phyloP scores from a whole-genome alignment of 2,113 vertebrate species.

The Spermophilus dauricus region DNA sequence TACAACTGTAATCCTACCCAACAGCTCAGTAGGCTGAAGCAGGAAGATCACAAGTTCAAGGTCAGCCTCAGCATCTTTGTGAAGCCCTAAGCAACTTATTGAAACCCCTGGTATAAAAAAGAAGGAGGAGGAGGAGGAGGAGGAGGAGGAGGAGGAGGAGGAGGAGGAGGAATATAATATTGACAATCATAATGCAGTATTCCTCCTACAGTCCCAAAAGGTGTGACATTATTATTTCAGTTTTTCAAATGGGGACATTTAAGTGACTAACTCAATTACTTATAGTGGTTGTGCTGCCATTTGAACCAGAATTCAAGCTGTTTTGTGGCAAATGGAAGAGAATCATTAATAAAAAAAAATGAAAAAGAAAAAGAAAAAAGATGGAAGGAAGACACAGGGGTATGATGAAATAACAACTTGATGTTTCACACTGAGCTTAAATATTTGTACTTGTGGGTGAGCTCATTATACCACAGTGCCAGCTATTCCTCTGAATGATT shows the following conservation, averaged over 20 bases:
- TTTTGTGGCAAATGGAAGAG: background rate
- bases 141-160: too few relatives aligned
- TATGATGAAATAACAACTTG: background rate
- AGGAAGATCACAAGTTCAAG: too few relatives aligned
- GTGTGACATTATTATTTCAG: background rate
- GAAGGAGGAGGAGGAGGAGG: too few relatives aligned
- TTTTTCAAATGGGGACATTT: background rate
- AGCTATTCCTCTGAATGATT: background rate
- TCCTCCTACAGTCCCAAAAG: background rate
- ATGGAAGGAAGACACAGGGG: background rate
- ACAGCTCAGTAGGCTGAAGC: too few relatives aligned
- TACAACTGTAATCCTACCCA: too few relatives aligned
- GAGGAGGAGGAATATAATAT: background rate
- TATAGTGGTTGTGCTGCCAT: background rate
- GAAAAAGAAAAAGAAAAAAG: constrained; percentile 23
- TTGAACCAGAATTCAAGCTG: background rate
- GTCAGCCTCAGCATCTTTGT: too few relatives aligned
- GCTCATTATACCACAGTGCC: background rate
- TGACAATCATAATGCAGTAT: background rate
- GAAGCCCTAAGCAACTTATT: too few relatives aligned
- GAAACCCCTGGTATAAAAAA: too few relatives aligned
- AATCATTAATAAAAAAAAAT: background rate
- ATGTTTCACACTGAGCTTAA: background rate
- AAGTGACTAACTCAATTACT: background rate
- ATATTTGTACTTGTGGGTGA: background rate